Base-by-base conservation (phyloP, 2,888 invertebrate genomes). In the Physocephala rufipes region DNA sequence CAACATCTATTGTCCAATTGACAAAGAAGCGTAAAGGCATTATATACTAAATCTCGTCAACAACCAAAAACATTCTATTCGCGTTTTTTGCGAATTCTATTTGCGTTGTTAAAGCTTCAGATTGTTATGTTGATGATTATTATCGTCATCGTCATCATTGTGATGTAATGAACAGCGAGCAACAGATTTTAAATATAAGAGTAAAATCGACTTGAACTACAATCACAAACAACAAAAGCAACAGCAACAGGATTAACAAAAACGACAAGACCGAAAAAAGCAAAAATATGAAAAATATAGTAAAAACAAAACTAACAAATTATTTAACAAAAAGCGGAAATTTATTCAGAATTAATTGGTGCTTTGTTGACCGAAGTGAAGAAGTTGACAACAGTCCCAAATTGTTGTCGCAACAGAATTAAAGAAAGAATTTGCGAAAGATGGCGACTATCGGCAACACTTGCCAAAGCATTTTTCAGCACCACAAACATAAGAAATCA, bases 341-440 rank as follows among this genome's bases (percentile, higher is more conserved):
- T 73, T 73, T 68, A 67, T 19, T 26, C 61, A 30, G 30, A 61
- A 19, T 21, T 59, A 63, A 67, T 67, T 47, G 62, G 28, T 47
- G 28, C 67, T 70, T 62, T 36, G 36, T 36, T 36, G 36, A 36
- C 36, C 9, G 36, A 36, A 36, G 4, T 4, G 9, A 36, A 36
- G 67, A 71, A 51, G 36, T 67, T 55, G 62, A 66, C 71, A 73
- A 66, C 53, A 59, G 64, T 61, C 72, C 43, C 45, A 36, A 36
- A 65, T 21, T 15, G 63, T 26, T 66, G 62, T 55, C 68, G 61
- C 47, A 73, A 47, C 19, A 51, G n/a, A n/a, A n/a, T n/a, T n/a
- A n/a, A n/a, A n/a, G n/a, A n/a, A n/a, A n/a, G n/a, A n/a, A n/a
- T n/a, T n/a, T n/a, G n/a, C n/a, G n/a, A n/a, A n/a, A n/a, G n/a